Percentiles rank a stretch among this genome's conserved stretches.
Evolutionary conservation across 2,888 invertebrate genomes (phyloP).

Genomic region (Leptinotarsa tumamoca): DNA sequence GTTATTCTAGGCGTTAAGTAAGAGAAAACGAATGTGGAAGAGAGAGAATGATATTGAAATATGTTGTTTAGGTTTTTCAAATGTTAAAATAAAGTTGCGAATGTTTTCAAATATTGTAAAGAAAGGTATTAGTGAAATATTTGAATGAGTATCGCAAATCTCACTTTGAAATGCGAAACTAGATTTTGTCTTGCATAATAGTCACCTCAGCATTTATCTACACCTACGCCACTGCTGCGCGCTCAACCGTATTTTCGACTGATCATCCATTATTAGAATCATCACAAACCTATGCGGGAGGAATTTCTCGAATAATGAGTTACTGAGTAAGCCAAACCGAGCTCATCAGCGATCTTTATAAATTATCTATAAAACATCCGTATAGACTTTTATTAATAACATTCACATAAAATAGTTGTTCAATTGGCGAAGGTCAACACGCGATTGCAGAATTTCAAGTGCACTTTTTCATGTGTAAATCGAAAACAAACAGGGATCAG

Average conservation of each 20-base stretch:
- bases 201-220: background rate
- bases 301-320: constrained; percentile 5
- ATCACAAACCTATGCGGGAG: constrained; percentile 4
- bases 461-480: constrained; percentile 20
- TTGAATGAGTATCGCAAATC: background rate
- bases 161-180: background rate
- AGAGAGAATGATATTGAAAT: too few relatives aligned
- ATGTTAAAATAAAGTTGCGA: too few relatives aligned
- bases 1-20: too few relatives aligned
- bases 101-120: too few relatives aligned
- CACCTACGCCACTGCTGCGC: background rate
- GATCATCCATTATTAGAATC: constrained; percentile 3
- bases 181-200: background rate
- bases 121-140: too few relatives aligned
- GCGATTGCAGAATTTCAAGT: constrained; percentile 45
- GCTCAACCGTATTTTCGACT: background rate
- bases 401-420: constrained; percentile 50
- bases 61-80: too few relatives aligned
- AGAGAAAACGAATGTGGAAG: too few relatives aligned
- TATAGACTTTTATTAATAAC: constrained; percentile 48
- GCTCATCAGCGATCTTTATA: background rate
- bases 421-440: constrained; percentile 51
- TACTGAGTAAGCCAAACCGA: background rate
- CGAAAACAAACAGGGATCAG: constrained; percentile 7
- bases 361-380: constrained; percentile 1